Conservation (phyloP, 2,797 vertebrate genomes). For the Harpagifer antarcticus region DNA sequence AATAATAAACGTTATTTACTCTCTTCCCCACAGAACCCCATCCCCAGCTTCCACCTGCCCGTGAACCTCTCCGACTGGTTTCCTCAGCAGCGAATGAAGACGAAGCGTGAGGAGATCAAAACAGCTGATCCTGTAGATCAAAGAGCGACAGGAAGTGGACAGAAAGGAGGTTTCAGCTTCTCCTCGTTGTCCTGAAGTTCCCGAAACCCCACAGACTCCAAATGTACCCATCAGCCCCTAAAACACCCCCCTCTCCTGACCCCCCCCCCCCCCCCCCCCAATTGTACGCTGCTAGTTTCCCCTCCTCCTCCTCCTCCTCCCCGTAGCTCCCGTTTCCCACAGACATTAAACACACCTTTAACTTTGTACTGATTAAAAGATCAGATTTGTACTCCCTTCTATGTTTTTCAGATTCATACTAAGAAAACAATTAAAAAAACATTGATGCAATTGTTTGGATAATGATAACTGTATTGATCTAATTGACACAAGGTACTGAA, state of each 20-base stretch:
- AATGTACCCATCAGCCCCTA: slow-evolving; percentile 80
- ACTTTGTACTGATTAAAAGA: slow-evolving; percentile 77
- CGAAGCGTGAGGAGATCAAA: slow-evolving; percentile 95
- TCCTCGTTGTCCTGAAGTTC: slow-evolving; percentile 76
- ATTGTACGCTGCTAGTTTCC: slow-evolving; percentile 82
- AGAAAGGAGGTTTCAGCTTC: slow-evolving; percentile 73
- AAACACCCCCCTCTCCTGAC: slow-evolving; percentile 67
- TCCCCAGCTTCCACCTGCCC: slow-evolving; percentile 93
- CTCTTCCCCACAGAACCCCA: slow-evolving; percentile 86
- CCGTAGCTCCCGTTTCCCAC: slow-evolving; percentile 46
- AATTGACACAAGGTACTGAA: too few species aligned
- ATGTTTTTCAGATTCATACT: too few species aligned
- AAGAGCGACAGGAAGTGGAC: slow-evolving; percentile 88
- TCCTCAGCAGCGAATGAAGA: slow-evolving; percentile 95
- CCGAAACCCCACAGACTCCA: slow-evolving; percentile 80
- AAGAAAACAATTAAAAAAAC: too few species aligned
- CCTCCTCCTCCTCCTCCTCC: slow-evolving; percentile 2
- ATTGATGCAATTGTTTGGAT: too few species aligned
- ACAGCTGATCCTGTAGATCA: slow-evolving; percentile 91
- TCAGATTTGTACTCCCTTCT: too few species aligned
- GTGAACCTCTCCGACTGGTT: slow-evolving; percentile 96
- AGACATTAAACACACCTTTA: slow-evolving; percentile 50
- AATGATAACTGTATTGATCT: too few species aligned
- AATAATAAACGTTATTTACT: not conserved
- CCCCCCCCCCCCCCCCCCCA: slow-evolving; percentile 58